phyloP scores from a whole-genome alignment of 1,140 invertebrate species.

The Drosophila obscura region DNA sequence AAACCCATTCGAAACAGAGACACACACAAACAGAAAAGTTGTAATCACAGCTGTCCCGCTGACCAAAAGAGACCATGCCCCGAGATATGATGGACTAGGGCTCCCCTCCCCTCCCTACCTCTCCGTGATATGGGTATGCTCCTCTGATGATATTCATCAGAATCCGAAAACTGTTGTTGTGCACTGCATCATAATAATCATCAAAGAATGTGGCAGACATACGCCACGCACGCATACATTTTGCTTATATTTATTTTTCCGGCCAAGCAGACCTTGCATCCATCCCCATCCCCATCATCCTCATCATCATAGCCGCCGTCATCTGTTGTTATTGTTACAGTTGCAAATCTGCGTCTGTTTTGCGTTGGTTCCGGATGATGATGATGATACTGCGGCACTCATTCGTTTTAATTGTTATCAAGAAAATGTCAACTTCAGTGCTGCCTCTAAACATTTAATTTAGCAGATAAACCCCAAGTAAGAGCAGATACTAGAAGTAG shows the following conservation, averaged over 20 bases:
- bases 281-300: conserved; percentile 15
- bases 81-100: conserved; percentile 44
- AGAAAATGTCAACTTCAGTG: conserved; percentile 34
- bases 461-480: too few relatives aligned
- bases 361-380: conserved; percentile 33
- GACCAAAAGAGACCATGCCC: conserved; percentile 39
- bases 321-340: conserved; percentile 30
- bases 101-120: conserved; percentile 7
- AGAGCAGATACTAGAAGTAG: too few relatives aligned
- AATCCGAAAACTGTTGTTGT: conserved; percentile 51
- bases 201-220: conserved; percentile 24
- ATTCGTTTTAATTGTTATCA: conserved; percentile 73
- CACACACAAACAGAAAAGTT: conserved; percentile 74
- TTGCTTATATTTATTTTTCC: conserved; percentile 64
- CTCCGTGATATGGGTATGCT: conserved; percentile 11
- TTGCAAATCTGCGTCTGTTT: conserved; percentile 27
- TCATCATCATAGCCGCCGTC: conserved; percentile 3
- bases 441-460: not conserved
- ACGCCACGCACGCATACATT: conserved; percentile 27
- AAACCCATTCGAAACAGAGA: conserved; percentile 58
- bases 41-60: conserved; percentile 76
- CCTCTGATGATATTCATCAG: conserved; percentile 37
- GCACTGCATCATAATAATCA: conserved; percentile 25
- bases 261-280: conserved; percentile 59
- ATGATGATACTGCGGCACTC: conserved; percentile 38